Evolutionary conservation across 2,113 vertebrate species (phyloP).

Genomic region (Nettapus auritus): DNA sequence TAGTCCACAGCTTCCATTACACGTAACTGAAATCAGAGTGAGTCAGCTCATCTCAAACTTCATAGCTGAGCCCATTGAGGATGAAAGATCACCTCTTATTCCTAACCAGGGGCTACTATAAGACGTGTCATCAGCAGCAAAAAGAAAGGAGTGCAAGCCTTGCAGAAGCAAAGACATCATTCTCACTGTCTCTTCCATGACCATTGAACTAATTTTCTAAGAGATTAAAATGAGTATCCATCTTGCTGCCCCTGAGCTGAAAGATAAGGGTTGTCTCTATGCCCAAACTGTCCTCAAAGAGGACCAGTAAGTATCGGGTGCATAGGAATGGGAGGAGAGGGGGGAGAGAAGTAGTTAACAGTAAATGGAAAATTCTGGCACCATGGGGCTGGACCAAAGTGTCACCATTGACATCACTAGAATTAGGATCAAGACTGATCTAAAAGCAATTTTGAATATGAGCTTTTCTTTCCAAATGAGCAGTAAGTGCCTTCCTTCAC

Average conservation of each 20-base stretch:
- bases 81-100: not conserved
- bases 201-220: not conserved
- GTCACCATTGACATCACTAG: conserved; percentile 7
- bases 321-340: not conserved
- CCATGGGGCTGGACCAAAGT: not conserved
- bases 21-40: not conserved
- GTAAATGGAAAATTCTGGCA: not conserved
- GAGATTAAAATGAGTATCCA: not conserved
- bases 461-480: conserved; percentile 56
- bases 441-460: conserved; percentile 58
- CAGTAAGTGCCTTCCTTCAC: conserved; percentile 24
- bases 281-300: not conserved
- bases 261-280: not conserved
- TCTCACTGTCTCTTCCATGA: not conserved
- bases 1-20: not conserved
- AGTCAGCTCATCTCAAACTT: not conserved
- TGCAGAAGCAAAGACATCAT: not conserved
- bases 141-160: not conserved
- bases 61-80: not conserved
- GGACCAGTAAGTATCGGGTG: not conserved
- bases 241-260: not conserved
- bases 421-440: conserved; percentile 14
- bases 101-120: not conserved
- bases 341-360: not conserved
- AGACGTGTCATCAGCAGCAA: not conserved